Evolutionary conservation across 2,113 vertebrate species (phyloP).

Genomic region (Oryzias melastigma): DNA sequence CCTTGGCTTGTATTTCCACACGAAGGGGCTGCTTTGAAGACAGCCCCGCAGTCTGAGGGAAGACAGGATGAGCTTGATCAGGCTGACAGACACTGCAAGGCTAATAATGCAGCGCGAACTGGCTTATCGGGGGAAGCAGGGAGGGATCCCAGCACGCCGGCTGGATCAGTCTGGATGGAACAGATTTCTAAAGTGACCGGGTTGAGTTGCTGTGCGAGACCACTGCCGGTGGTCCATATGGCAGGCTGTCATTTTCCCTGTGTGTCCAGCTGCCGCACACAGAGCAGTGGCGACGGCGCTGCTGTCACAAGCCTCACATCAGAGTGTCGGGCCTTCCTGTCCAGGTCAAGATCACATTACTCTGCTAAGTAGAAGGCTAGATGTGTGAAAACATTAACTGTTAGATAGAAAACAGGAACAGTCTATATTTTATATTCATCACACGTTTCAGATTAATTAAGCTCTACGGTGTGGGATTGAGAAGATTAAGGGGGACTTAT

Average conservation of each 20-base stretch:
- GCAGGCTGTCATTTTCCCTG: slow-evolving; percentile 47
- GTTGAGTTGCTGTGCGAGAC: slow-evolving; percentile 52
- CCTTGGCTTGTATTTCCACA: slow-evolving; percentile 37
- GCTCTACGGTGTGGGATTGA: no score
- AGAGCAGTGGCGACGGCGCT: background rate
- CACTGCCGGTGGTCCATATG: slow-evolving; percentile 63
- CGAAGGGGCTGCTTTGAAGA: slow-evolving; percentile 22
- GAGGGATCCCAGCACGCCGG: slow-evolving; percentile 41
- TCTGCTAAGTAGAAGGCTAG: background rate
- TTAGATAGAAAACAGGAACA: no score
- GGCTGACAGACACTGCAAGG: slow-evolving; percentile 25
- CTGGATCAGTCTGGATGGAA: slow-evolving; percentile 46
- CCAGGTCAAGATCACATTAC: slow-evolving; percentile 2
- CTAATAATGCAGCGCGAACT: slow-evolving; percentile 25
- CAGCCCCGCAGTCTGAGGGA: slow-evolving; percentile 22
- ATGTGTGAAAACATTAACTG: background rate
- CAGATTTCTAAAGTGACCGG: slow-evolving; percentile 63
- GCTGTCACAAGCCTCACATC: background rate
- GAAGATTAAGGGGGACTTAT: no score
- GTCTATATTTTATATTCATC: no score
- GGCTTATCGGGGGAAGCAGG: slow-evolving; percentile 49
- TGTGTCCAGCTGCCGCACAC: slow-evolving; percentile 29
- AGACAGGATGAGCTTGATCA: slow-evolving; percentile 35
- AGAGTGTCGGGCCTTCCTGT: slow-evolving; percentile 1
- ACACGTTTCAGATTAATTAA: no score